Evolutionary conservation across 2,113 vertebrate genomes (phyloP).

Genomic region (Aythya baeri): DNA sequence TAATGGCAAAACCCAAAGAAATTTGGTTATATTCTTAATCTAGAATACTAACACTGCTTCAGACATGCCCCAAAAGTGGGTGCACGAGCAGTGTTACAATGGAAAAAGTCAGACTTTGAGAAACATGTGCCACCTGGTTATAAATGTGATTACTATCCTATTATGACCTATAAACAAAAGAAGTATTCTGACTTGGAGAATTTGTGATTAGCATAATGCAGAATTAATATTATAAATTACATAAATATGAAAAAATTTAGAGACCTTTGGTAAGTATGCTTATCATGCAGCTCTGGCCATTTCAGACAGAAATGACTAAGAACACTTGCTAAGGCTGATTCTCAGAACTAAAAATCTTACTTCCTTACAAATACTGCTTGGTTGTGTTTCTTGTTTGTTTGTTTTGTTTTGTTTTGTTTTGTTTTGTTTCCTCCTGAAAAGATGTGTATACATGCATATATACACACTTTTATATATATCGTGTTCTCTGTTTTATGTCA

Average conservation of each 20-base stretch:
- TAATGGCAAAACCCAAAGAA: conserved; percentile 32
- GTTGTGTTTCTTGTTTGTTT: too few species aligned
- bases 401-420: background rate
- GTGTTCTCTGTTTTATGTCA: background rate
- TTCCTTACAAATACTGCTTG: background rate
- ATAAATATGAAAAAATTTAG: background rate
- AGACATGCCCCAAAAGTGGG: background rate
- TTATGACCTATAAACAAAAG: conserved; percentile 24
- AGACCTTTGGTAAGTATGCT: background rate
- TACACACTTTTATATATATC: background rate
- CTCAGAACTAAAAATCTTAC: background rate
- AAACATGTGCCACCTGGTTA: conserved; percentile 26
- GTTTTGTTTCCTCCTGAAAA: background rate
- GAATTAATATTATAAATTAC: conserved; percentile 4
- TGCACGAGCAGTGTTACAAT: background rate
- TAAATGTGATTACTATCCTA: background rate
- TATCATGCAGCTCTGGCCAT: background rate
- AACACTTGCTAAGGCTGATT: background rate
- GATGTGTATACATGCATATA: background rate
- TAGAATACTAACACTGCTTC: background rate
- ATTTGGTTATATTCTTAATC: background rate
- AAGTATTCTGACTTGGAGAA: background rate
- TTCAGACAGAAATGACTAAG: background rate
- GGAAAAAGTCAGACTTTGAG: background rate
- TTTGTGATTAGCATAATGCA: background rate